These are phyloP conservation scores for Lerema accius DNA, from an alignment of 1,140 invertebrate genomes.

Conservation along the genomic window DNA sequence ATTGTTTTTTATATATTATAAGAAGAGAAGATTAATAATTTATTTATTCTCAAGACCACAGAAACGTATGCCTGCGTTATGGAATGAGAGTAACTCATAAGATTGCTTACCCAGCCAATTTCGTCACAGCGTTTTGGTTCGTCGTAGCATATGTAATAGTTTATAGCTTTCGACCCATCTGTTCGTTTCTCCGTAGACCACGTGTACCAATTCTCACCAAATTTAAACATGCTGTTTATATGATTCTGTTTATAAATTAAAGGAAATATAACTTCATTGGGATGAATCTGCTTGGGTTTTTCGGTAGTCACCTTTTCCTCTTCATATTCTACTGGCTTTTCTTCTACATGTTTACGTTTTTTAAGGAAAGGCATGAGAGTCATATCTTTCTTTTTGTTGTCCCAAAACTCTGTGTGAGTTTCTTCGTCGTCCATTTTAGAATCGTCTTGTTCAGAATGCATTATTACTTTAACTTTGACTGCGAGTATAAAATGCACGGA, in stretches of 20 bases:
- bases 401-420: slow-evolving; percentile 55
- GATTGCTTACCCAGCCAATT: slow-evolving; percentile 66
- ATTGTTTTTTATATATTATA: no score
- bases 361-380: slow-evolving; percentile 62
- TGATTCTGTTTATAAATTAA: slow-evolving; percentile 68
- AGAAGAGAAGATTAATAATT: no score
- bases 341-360: slow-evolving; percentile 45
- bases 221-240: slow-evolving; percentile 76
- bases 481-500: slow-evolving; percentile 44
- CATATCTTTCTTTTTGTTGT: slow-evolving; percentile 47
- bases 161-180: slow-evolving; percentile 63
- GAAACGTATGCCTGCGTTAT: no score
- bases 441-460: slow-evolving; percentile 70
- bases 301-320: slow-evolving; percentile 58
- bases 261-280: slow-evolving; percentile 70
- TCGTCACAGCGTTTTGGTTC: slow-evolving; percentile 74
- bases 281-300: slow-evolving; percentile 55
- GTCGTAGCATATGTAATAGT: slow-evolving; percentile 72
- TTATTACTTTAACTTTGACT: slow-evolving; percentile 72
- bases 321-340: slow-evolving; percentile 50
- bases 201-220: slow-evolving; percentile 74
- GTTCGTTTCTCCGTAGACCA: slow-evolving; percentile 68
- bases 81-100: no score
- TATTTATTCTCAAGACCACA: no score
- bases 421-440: slow-evolving; percentile 65